These are phyloP conservation scores for Oncorhynchus keta DNA, from an alignment of 2,113 vertebrate species.

Conservation along the genomic window DNA sequence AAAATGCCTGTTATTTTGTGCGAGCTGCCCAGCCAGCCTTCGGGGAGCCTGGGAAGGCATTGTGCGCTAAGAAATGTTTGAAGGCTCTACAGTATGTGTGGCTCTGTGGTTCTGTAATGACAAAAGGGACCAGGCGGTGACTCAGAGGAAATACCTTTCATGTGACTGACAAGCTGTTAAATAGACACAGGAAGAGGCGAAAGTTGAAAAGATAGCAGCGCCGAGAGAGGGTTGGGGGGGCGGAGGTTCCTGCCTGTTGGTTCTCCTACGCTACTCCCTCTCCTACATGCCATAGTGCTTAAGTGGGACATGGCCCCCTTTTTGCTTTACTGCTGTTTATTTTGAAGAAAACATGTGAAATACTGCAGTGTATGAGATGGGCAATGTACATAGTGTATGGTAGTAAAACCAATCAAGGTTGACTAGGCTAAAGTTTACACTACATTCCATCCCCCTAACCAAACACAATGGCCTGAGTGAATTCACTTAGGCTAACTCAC, in stretches of 20 bases:
- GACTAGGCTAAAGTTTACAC: background rate
- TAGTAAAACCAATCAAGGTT: too few relatives aligned
- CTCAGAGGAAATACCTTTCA: conserved; percentile 73
- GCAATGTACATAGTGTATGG: too few relatives aligned
- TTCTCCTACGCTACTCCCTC: background rate
- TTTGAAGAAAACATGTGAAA: too few relatives aligned
- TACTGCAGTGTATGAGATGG: too few relatives aligned
- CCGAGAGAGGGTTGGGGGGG: conserved; percentile 26
- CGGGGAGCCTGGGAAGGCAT: conserved; percentile 15
- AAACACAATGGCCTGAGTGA: background rate
- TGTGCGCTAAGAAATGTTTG: conserved; percentile 42
- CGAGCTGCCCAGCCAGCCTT: conserved; percentile 9
- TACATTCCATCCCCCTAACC: background rate
- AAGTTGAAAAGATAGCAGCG: conserved; percentile 44
- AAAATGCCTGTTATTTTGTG: background rate
- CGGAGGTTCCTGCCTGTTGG: background rate
- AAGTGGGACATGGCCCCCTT: conserved; percentile 29
- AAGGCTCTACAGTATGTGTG: conserved; percentile 16
- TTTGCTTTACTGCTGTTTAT: background rate
- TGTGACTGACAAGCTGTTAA: conserved; percentile 49
- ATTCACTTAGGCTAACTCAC: background rate
- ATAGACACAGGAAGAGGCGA: conserved; percentile 53
- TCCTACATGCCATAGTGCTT: conserved; percentile 32
- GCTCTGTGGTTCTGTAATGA: conserved; percentile 29
- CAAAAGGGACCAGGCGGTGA: conserved; percentile 52